Evolutionary conservation across 2,797 vertebrate genomes (phyloP).

Genomic region (Trematomus bernacchii): DNA sequence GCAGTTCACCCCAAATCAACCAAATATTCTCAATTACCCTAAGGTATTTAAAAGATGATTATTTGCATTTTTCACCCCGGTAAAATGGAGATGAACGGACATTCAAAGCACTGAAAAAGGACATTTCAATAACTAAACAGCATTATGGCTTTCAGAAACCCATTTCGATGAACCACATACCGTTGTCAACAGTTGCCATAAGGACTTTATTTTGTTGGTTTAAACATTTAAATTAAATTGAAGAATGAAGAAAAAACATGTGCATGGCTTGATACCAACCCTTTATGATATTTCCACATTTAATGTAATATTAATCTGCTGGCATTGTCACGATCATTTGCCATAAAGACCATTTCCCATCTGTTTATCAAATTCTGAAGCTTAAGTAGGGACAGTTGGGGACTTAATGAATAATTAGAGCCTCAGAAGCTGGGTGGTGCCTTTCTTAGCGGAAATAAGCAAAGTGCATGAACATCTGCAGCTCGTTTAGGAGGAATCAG

Average conservation of each 20-base stretch:
- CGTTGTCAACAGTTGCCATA: neutral
- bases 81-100: neutral
- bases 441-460: slow-evolving; percentile 17
- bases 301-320: slow-evolving; percentile 18
- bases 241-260: neutral
- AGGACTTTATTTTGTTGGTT: neutral
- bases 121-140: neutral
- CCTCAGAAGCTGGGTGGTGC: slow-evolving; percentile 26
- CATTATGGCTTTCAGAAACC: neutral
- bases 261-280: neutral
- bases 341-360: neutral
- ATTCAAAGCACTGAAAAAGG: neutral
- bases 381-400: slow-evolving; percentile 10
- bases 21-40: too few relatives aligned
- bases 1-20: neutral
- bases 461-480: slow-evolving; percentile 24
- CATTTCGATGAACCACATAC: too few relatives aligned
- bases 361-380: slow-evolving; percentile 28
- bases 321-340: neutral
- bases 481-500: neutral
- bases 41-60: too few relatives aligned
- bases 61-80: too few relatives aligned
- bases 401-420: slow-evolving; percentile 34
- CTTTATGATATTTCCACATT: neutral
- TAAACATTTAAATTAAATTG: neutral